phyloP scores from a whole-genome alignment of 2,888 invertebrate species.

The Plusia festucae region DNA sequence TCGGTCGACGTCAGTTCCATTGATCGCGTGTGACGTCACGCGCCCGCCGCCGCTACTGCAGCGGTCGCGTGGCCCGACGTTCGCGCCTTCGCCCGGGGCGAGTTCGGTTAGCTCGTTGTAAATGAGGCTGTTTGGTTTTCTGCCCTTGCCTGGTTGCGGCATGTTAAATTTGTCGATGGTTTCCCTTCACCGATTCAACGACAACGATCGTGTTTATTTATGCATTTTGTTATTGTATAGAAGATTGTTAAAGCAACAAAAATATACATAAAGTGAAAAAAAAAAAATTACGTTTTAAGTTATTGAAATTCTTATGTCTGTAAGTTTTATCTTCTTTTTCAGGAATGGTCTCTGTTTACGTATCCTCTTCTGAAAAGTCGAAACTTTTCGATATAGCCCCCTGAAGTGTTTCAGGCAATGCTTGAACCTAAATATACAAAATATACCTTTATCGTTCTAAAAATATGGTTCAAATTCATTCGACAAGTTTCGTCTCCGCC shows the following conservation, averaged over 20 bases:
- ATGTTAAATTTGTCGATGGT: conserved; percentile 35
- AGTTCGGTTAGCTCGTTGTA: conserved; percentile 41
- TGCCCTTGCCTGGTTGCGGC: conserved; percentile 45
- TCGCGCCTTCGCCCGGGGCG: conserved; percentile 56
- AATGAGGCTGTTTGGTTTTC: conserved; percentile 52
- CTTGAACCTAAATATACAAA: neutral
- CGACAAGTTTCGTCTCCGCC: conserved; percentile 10
- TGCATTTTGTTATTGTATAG: neutral
- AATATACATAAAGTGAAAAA: neutral
- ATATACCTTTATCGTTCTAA: conserved; percentile 9
- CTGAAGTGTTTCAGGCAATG: conserved; percentile 1
- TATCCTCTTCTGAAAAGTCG: conserved; percentile 1
- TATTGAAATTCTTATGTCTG: too few species aligned
- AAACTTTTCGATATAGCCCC: conserved; percentile 2
- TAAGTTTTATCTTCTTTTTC: neutral
- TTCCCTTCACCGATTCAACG: too few species aligned
- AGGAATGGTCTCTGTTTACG: neutral
- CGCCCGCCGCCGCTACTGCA: conserved; percentile 67
- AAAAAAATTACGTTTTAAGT: too few species aligned
- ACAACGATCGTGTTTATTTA: conserved; percentile 21
- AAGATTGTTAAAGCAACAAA: neutral
- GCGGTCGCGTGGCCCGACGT: conserved; percentile 61
- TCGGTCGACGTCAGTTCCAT: conserved; percentile 79
- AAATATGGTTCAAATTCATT: conserved; percentile 25
- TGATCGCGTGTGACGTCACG: conserved; percentile 83